Conservation (phyloP, 2,888 invertebrate genomes). For the Spodoptera littoralis region DNA sequence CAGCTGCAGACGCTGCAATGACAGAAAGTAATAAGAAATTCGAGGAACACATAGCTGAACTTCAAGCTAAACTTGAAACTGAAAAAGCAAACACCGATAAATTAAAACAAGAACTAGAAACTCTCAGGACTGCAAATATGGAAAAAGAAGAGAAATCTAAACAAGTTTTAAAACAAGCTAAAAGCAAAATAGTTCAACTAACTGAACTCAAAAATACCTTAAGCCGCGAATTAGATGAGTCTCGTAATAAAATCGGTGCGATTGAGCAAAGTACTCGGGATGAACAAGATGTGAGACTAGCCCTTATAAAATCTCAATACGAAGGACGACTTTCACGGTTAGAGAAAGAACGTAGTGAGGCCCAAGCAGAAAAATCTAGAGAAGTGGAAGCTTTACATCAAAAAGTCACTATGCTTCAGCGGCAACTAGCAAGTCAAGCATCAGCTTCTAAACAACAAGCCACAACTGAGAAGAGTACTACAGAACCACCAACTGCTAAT, state of each 20-base stretch:
- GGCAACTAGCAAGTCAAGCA: slow-evolving; percentile 92
- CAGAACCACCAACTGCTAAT: slow-evolving; percentile 94
- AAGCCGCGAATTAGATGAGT: slow-evolving; percentile 88
- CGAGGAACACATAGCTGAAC: slow-evolving; percentile 83
- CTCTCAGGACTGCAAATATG: slow-evolving; percentile 85
- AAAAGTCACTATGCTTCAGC: slow-evolving; percentile 91
- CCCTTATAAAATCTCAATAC: slow-evolving; percentile 91
- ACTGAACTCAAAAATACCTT: slow-evolving; percentile 91
- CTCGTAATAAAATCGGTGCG: slow-evolving; percentile 83
- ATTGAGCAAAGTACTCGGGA: slow-evolving; percentile 87
- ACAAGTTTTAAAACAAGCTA: slow-evolving; percentile 92
- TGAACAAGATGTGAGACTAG: slow-evolving; percentile 88
- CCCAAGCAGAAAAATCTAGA: slow-evolving; percentile 88
- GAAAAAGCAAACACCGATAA: slow-evolving; percentile 90
- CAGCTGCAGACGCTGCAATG: slow-evolving; percentile 81
- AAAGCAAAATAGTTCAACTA: slow-evolving; percentile 92
- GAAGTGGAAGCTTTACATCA: slow-evolving; percentile 92
- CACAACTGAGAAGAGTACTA: slow-evolving; percentile 86
- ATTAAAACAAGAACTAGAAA: slow-evolving; percentile 91
- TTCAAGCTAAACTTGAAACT: slow-evolving; percentile 78
- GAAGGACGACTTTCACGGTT: slow-evolving; percentile 91
- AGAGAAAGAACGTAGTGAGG: slow-evolving; percentile 92
- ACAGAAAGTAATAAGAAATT: slow-evolving; percentile 85
- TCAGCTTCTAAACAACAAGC: slow-evolving; percentile 91
- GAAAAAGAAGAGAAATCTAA: slow-evolving; percentile 91